Conservation (phyloP, 2,797 vertebrate species). For the Furcifer pardalis region DNA sequence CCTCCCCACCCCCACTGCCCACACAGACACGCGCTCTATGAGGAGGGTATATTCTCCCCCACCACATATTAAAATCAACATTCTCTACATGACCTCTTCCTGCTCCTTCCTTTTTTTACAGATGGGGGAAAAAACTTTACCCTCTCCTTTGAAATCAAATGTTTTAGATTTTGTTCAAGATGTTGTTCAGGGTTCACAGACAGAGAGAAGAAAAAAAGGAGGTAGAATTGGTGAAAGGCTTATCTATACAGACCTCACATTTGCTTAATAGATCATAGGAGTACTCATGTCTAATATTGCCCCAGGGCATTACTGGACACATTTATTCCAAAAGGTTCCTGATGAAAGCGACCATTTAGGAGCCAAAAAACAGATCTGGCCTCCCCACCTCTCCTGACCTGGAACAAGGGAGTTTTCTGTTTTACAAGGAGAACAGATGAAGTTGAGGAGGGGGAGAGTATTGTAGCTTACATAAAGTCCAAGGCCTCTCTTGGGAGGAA, state of each 20-base stretch:
- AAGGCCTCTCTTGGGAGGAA: neutral
- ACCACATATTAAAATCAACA: slow-evolving; percentile 64
- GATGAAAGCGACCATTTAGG: slow-evolving; percentile 53
- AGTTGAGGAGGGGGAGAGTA: neutral
- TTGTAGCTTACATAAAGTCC: neutral
- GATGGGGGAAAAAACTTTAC: slow-evolving; percentile 43
- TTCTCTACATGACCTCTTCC: slow-evolving; percentile 52
- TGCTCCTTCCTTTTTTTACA: slow-evolving; percentile 27
- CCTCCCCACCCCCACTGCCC: neutral
- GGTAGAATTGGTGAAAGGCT: slow-evolving; percentile 34
- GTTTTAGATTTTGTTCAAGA: slow-evolving; percentile 67
- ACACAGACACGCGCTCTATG: neutral
- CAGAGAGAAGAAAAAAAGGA: neutral
- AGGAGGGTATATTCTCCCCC: slow-evolving; percentile 72
- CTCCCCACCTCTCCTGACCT: neutral
- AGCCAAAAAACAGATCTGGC: slow-evolving; percentile 41
- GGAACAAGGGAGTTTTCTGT: slow-evolving; percentile 1
- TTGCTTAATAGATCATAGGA: slow-evolving; percentile 50
- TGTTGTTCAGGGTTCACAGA: slow-evolving; percentile 65
- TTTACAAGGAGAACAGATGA: slow-evolving; percentile 2
- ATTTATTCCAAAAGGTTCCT: slow-evolving; percentile 33
- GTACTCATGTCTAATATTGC: slow-evolving; percentile 36
- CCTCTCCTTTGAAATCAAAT: slow-evolving; percentile 69
- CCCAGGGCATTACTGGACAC: neutral
- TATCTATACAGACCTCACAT: slow-evolving; percentile 61